Percentiles rank a stretch among this genome's conserved stretches.
Conservation (phyloP, 2,797 vertebrate species). For the Caiman crocodilus region DNA sequence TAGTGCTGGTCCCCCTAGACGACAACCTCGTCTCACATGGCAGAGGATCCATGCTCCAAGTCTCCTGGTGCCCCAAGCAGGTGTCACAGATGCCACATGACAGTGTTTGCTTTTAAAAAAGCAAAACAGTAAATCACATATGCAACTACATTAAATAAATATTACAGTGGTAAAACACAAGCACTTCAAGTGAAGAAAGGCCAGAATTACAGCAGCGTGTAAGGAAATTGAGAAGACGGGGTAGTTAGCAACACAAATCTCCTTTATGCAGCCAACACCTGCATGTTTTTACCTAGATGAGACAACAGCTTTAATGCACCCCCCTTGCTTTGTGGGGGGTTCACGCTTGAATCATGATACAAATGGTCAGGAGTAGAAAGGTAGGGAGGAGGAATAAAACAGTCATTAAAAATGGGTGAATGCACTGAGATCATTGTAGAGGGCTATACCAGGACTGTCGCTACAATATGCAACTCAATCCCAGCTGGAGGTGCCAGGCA, state of each 20-base stretch:
- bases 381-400: neutral
- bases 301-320: neutral
- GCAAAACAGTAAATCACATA: no score
- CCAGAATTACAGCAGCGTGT: no score
- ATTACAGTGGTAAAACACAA: no score
- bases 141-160: no score
- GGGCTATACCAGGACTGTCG: neutral
- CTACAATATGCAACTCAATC: neutral
- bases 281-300: neutral
- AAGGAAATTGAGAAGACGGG: neutral
- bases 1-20: no score
- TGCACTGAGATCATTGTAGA: neutral
- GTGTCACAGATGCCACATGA: no score
- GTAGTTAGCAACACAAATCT: neutral
- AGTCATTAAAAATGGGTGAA: no score
- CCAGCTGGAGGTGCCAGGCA: neutral
- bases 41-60: no score
- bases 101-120: no score
- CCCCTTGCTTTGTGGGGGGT: neutral
- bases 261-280: neutral
- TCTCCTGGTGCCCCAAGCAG: no score
- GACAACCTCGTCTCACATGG: no score
- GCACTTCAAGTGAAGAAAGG: no score
- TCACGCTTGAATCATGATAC: neutral
- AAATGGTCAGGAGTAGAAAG: neutral